Conservation (phyloP, 1,140 invertebrate genomes). For the Eciton burchellii region DNA sequence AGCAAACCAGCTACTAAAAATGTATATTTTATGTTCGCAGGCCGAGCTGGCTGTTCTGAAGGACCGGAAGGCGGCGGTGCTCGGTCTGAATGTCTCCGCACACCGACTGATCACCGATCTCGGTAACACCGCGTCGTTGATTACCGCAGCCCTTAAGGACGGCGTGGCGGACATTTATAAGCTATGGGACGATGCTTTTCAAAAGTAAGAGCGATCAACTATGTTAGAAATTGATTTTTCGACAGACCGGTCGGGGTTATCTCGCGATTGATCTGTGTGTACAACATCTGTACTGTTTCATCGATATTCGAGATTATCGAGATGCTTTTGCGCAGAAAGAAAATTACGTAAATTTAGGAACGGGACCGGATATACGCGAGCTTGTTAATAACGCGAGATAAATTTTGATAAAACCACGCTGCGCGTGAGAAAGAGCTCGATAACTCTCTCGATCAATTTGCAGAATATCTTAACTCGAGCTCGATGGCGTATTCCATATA, state of each 20-base stretch:
- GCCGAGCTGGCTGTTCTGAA: slow-evolving; percentile 88
- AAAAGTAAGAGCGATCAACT: slow-evolving; percentile 88
- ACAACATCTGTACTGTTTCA: no score
- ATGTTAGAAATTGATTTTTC: not conserved
- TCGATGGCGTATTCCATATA: slow-evolving; percentile 16
- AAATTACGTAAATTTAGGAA: not conserved
- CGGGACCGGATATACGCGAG: no score
- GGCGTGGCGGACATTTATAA: slow-evolving; percentile 91
- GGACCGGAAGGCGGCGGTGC: slow-evolving; percentile 90
- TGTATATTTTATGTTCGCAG: slow-evolving; percentile 86
- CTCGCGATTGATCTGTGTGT: no score
- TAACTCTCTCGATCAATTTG: slow-evolving; percentile 55
- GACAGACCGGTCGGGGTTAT: no score
- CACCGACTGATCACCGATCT: slow-evolving; percentile 89
- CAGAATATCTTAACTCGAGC: slow-evolving; percentile 15
- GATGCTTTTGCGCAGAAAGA: no score
- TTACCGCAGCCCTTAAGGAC: slow-evolving; percentile 87
- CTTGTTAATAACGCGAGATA: not conserved
- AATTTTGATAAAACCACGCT: slow-evolving; percentile 5
- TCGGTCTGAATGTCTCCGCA: slow-evolving; percentile 91
- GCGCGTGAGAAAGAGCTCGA: not conserved
- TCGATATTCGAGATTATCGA: no score
- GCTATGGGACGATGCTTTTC: slow-evolving; percentile 91
- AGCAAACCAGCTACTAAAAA: slow-evolving; percentile 75
- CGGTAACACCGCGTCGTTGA: slow-evolving; percentile 83